phyloP scores from a whole-genome alignment of 2,113 vertebrate species.

The Dasyornis broadbenti region DNA sequence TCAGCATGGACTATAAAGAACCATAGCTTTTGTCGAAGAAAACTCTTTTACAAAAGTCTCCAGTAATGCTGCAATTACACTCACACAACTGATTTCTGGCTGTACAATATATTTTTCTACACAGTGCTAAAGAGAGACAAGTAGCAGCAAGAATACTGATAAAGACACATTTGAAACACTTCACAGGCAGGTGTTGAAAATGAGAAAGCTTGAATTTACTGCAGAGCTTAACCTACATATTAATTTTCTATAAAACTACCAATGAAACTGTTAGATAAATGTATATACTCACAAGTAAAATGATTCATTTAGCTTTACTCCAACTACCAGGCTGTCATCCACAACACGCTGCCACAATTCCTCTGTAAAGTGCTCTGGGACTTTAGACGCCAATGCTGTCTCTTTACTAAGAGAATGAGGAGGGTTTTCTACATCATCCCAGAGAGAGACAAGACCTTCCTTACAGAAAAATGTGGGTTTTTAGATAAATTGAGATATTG shows the following conservation, averaged over 20 bases:
- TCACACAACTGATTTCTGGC: neutral
- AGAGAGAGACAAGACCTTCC: slow-evolving; percentile 86
- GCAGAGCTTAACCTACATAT: neutral
- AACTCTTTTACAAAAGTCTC: neutral
- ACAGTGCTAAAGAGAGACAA: neutral
- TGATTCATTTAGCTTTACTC: slow-evolving; percentile 74
- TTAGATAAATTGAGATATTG: neutral
- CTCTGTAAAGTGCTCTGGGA: slow-evolving; percentile 67
- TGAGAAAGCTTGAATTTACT: neutral
- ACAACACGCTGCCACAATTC: slow-evolving; percentile 85
- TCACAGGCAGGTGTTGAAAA: neutral
- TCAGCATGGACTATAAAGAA: neutral
- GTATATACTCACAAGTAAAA: slow-evolving; percentile 74
- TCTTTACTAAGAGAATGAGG: slow-evolving; percentile 48
- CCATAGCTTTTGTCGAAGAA: neutral
- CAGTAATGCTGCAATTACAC: neutral
- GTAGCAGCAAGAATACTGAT: neutral
- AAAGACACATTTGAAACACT: neutral
- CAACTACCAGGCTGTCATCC: slow-evolving; percentile 82
- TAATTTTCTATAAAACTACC: neutral
- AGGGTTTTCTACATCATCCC: slow-evolving; percentile 79
- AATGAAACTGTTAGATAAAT: neutral
- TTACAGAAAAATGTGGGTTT: slow-evolving; percentile 35
- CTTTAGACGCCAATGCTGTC: neutral
- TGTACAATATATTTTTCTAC: neutral